Evolutionary conservation across 2,888 invertebrate genomes (phyloP).

Genomic region (Spodoptera picta): DNA sequence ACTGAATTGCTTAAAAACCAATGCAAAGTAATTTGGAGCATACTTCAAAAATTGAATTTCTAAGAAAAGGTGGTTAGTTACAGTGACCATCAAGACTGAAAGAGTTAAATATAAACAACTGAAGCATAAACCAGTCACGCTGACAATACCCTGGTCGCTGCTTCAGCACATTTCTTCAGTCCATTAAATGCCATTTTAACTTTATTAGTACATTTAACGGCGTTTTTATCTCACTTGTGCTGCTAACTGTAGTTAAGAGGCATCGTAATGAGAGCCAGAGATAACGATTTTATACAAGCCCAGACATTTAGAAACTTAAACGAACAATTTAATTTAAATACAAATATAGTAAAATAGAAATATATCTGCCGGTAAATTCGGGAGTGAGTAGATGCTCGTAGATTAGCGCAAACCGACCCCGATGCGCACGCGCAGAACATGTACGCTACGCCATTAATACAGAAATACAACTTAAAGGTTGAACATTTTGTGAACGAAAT

Average conservation of each 20-base stretch:
- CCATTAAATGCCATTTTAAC: slow-evolving; percentile 35
- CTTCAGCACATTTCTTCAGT: slow-evolving; percentile 11
- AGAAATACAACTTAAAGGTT: slow-evolving; percentile 38
- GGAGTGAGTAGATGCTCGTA: slow-evolving; percentile 52
- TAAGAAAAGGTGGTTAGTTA: too few species aligned
- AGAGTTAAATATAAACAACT: neutral
- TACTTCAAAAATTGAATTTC: too few species aligned
- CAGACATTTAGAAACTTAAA: slow-evolving; percentile 56
- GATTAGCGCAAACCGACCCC: slow-evolving; percentile 62
- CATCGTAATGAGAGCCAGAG: slow-evolving; percentile 43
- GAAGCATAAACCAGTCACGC: slow-evolving; percentile 7
- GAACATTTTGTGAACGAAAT: slow-evolving; percentile 15
- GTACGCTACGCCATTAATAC: slow-evolving; percentile 23
- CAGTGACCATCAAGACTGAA: too few species aligned
- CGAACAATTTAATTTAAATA: slow-evolving; percentile 60
- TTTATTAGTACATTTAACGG: slow-evolving; percentile 36
- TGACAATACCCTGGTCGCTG: slow-evolving; percentile 12
- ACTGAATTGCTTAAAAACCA: too few species aligned
- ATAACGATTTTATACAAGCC: slow-evolving; percentile 40
- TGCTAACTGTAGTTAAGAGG: slow-evolving; percentile 51
- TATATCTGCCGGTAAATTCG: slow-evolving; percentile 48
- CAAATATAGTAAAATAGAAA: slow-evolving; percentile 51
- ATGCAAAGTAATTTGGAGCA: too few species aligned
- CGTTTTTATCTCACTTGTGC: slow-evolving; percentile 51
- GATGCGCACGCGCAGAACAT: slow-evolving; percentile 64